phyloP scores from a whole-genome alignment of 2,797 vertebrate species.

The Gouania willdenowi region DNA sequence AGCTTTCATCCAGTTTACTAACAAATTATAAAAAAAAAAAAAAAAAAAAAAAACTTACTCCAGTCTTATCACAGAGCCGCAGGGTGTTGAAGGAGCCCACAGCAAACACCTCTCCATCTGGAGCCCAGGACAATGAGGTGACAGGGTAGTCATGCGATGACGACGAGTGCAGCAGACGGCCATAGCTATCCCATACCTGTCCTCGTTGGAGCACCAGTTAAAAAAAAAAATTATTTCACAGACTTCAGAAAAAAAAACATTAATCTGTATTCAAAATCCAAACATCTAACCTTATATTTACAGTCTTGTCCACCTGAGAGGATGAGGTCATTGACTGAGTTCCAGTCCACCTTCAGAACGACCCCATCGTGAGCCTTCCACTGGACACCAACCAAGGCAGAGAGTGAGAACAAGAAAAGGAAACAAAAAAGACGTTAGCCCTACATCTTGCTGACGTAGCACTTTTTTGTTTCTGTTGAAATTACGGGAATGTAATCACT shows the following conservation, averaged over 20 bases:
- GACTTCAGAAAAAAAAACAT: too few species aligned
- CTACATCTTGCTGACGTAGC: too few species aligned
- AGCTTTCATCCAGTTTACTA: too few species aligned
- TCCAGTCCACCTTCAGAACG: slow-evolving; percentile 95
- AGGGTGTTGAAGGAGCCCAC: slow-evolving; percentile 93
- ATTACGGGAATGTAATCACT: too few species aligned
- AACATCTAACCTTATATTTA: slow-evolving; percentile 87
- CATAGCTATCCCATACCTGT: slow-evolving; percentile 97
- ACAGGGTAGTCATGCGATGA: slow-evolving; percentile 86
- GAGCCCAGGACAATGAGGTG: slow-evolving; percentile 90
- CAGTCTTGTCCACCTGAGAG: slow-evolving; percentile 94
- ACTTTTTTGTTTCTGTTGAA: too few species aligned
- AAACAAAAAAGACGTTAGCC: too few species aligned
- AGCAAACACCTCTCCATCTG: slow-evolving; percentile 90
- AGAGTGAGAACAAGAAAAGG: slow-evolving; percentile 1
- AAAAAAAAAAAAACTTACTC: slow-evolving; percentile 77
- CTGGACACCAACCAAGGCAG: slow-evolving; percentile 65
- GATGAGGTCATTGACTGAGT: slow-evolving; percentile 90
- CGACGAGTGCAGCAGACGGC: slow-evolving; percentile 82
- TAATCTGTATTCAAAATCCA: too few species aligned
- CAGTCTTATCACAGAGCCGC: slow-evolving; percentile 93
- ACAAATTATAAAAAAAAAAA: neutral
- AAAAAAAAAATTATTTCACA: too few species aligned
- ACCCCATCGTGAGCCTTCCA: slow-evolving; percentile 97
- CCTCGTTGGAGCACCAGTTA: too few species aligned